Evolutionary conservation across 2,797 vertebrate genomes (phyloP).

Genomic region (Dermochelys coriacea): DNA sequence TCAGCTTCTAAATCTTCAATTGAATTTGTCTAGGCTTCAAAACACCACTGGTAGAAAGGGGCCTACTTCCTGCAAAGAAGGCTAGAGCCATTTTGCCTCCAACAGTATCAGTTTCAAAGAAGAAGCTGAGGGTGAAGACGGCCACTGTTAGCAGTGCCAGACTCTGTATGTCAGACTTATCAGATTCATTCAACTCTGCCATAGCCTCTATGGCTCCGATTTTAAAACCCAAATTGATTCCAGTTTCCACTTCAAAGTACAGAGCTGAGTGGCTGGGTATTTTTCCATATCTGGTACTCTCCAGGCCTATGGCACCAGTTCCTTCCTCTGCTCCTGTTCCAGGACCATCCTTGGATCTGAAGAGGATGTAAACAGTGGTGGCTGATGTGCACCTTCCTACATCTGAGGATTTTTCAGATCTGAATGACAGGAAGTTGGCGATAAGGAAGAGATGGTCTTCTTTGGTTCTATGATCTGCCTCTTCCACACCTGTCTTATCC

Average conservation of each 20-base stretch:
- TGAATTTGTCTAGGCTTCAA: too few species aligned
- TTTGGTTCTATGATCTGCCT: not conserved
- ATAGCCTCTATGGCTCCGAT: not conserved
- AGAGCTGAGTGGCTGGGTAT: not conserved
- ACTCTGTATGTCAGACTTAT: too few species aligned
- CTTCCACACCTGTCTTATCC: not conserved
- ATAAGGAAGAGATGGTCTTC: not conserved
- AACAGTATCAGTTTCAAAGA: too few species aligned
- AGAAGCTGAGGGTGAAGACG: too few species aligned
- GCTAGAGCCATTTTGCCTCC: too few species aligned
- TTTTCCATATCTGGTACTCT: not conserved
- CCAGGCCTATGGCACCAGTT: not conserved
- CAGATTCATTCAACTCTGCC: too few species aligned
- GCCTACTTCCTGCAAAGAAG: too few species aligned
- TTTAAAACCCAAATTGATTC: not conserved
- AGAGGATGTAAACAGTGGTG: not conserved
- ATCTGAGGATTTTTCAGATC: not conserved
- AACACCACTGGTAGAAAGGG: too few species aligned
- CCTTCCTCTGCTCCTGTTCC: not conserved
- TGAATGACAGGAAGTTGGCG: not conserved
- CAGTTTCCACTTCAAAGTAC: not conserved
- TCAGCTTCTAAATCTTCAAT: too few species aligned
- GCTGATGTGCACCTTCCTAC: not conserved
- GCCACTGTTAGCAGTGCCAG: too few species aligned
- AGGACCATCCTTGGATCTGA: not conserved